Conservation (phyloP, 2,888 invertebrate species). For the Xanthorhoe designata region DNA sequence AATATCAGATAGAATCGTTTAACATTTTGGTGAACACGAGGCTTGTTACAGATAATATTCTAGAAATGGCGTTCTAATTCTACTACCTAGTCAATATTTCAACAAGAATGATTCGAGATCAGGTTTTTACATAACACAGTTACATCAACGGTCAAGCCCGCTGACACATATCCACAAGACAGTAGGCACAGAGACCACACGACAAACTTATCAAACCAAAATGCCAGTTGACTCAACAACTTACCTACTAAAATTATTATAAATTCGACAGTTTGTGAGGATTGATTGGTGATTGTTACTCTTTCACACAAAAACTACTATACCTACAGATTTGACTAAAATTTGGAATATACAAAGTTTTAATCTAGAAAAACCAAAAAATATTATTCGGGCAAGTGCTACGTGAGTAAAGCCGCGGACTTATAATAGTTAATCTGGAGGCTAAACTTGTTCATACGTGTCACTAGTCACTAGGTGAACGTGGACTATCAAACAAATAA, state of each 20-base stretch:
- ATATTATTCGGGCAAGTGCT: not conserved
- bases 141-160: slow-evolving; percentile 33
- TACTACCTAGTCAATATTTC: slow-evolving; percentile 16
- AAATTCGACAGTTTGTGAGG: too few species aligned
- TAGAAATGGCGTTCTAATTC: slow-evolving; percentile 3
- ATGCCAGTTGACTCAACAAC: not conserved
- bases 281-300: not conserved
- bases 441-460: not conserved
- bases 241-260: not conserved
- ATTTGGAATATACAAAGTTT: not conserved
- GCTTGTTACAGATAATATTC: not conserved
- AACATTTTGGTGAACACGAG: not conserved
- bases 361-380: not conserved
- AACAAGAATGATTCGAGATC: slow-evolving; percentile 26
- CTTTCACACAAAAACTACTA: not conserved
- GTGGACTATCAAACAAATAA: slow-evolving; percentile 28
- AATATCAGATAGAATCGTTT: not conserved
- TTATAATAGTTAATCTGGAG: not conserved
- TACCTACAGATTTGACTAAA: too few species aligned
- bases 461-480: slow-evolving; percentile 17
- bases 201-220: not conserved
- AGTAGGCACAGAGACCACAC: slow-evolving; percentile 9
- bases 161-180: slow-evolving; percentile 27
- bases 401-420: too few species aligned
- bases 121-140: slow-evolving; percentile 40